Percentiles rank a stretch among this genome's conserved stretches.
Conservation (phyloP, 2,888 invertebrate species). For the Philopedon plagiatum region DNA sequence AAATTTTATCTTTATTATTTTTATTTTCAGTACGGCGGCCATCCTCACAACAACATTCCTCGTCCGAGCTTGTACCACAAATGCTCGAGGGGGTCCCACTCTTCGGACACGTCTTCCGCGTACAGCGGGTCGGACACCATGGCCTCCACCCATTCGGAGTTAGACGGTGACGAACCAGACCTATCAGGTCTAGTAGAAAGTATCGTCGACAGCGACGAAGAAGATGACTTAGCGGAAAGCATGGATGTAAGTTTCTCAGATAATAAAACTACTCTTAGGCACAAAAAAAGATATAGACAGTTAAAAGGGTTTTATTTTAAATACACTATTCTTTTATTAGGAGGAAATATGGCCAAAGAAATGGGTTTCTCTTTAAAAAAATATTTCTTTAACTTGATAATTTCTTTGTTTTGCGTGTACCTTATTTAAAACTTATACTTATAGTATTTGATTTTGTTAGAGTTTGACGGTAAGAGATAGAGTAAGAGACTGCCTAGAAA, state of each 20-base stretch:
- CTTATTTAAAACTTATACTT: neutral
- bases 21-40: slow-evolving; percentile 61
- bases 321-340: too few relatives aligned
- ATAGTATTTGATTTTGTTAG: slow-evolving; percentile 64
- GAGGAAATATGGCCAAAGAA: too few relatives aligned
- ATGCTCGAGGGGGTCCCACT: slow-evolving; percentile 86
- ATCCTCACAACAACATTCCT: slow-evolving; percentile 61
- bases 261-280: too few relatives aligned
- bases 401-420: too few relatives aligned
- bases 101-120: slow-evolving; percentile 95
- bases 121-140: slow-evolving; percentile 97
- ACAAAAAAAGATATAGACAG: too few relatives aligned
- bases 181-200: slow-evolving; percentile 95
- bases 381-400: too few relatives aligned
- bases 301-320: too few relatives aligned
- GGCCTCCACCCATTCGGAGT: slow-evolving; percentile 91
- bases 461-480: slow-evolving; percentile 93
- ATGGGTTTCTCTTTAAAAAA: too few relatives aligned
- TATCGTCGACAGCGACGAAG: slow-evolving; percentile 96
- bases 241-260: slow-evolving; percentile 82
- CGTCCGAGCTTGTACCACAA: slow-evolving; percentile 86
- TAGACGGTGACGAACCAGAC: slow-evolving; percentile 88
- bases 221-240: slow-evolving; percentile 92
- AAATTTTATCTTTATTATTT: slow-evolving; percentile 26
- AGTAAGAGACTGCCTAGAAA: slow-evolving; percentile 97